phyloP scores from a whole-genome alignment of 2,888 invertebrate genomes.

The Latrodectus hesperus region DNA sequence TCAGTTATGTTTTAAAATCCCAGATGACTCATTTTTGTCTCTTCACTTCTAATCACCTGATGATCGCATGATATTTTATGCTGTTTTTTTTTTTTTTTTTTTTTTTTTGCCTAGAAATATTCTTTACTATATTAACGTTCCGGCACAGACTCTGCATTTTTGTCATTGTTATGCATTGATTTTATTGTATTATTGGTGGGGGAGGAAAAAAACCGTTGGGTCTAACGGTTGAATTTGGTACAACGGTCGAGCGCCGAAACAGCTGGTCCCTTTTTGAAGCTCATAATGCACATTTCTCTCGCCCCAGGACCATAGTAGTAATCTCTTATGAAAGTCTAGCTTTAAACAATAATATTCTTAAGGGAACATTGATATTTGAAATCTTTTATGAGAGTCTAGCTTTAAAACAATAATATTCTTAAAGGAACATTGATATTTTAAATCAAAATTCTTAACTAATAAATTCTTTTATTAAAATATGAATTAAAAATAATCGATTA shows the following conservation, averaged over 20 bases:
- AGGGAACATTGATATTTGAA: too few species aligned
- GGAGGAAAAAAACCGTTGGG: constrained; percentile 44
- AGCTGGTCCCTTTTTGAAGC: constrained; percentile 31
- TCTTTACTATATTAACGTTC: constrained; percentile 13
- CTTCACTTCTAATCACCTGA: too few species aligned
- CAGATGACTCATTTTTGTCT: too few species aligned
- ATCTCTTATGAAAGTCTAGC: neutral
- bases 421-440: too few species aligned
- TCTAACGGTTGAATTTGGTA: constrained; percentile 24
- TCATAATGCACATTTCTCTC: constrained; percentile 36
- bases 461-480: too few species aligned
- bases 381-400: neutral
- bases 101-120: neutral
- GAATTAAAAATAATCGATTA: too few species aligned
- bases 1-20: too few species aligned
- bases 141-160: constrained; percentile 41
- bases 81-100: too few species aligned
- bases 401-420: too few species aligned
- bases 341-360: too few species aligned
- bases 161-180: constrained; percentile 40
- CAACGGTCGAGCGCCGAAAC: constrained; percentile 37
- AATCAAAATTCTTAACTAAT: too few species aligned
- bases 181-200: neutral
- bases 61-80: too few species aligned
- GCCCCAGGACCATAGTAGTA: neutral